Evolutionary conservation across 2,888 invertebrate species (phyloP).

Genomic region (Plemyria rubiginata): DNA sequence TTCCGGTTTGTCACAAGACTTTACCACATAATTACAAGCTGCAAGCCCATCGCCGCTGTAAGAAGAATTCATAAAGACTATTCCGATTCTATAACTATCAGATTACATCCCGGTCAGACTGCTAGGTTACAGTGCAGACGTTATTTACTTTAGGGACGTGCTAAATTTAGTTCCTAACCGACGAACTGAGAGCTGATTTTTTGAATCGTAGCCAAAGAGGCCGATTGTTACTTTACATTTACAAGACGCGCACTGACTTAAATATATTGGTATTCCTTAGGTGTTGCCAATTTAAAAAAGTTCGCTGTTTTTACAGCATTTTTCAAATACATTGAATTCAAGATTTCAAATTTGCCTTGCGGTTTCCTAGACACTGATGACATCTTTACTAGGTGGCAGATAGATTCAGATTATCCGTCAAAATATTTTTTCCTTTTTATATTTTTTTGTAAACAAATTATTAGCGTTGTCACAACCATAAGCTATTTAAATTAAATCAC

Average conservation of each 20-base stretch:
- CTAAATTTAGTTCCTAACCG: slow-evolving; percentile 45
- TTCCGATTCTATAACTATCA: not conserved
- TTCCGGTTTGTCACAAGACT: too few relatives aligned
- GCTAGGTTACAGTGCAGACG: slow-evolving; percentile 21
- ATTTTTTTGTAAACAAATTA: not conserved
- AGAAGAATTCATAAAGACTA: too few relatives aligned
- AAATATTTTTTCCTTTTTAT: not conserved
- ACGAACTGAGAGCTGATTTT: slow-evolving; percentile 56
- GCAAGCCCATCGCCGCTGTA: too few relatives aligned
- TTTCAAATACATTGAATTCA: not conserved
- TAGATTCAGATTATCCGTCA: too few relatives aligned
- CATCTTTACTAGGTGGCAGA: too few relatives aligned
- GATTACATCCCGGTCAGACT: slow-evolving; percentile 9
- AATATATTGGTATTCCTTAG: slow-evolving; percentile 15
- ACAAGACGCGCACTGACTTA: slow-evolving; percentile 59
- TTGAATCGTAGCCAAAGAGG: slow-evolving; percentile 70
- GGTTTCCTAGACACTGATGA: too few relatives aligned
- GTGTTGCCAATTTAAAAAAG: slow-evolving; percentile 12
- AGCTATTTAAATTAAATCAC: slow-evolving; percentile 3
- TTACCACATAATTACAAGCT: too few relatives aligned
- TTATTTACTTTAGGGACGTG: slow-evolving; percentile 29
- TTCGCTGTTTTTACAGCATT: not conserved
- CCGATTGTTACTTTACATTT: slow-evolving; percentile 58
- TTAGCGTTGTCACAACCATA: not conserved
- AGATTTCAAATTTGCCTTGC: too few relatives aligned